A percentile compares a stretch with the other conserved stretches of the same genome.
phyloP scores from a whole-genome alignment of 2,113 vertebrate genomes.

The Craseonycteris thonglongyai region DNA sequence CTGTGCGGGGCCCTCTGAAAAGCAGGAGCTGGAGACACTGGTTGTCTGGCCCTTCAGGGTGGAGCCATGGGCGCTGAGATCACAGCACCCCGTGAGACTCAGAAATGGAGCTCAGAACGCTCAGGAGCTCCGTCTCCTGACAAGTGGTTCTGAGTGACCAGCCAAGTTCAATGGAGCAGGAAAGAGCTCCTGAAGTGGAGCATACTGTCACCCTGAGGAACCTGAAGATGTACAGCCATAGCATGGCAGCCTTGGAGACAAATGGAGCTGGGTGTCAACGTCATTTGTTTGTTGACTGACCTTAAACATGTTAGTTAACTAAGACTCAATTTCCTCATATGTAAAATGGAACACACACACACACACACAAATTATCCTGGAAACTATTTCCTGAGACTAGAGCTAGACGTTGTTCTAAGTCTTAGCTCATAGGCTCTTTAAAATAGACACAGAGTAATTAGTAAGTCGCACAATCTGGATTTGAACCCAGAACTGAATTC shows the following conservation, averaged over 20 bases:
- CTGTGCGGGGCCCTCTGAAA: background rate
- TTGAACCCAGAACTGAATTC: background rate
- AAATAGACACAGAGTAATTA: too few relatives aligned
- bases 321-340: background rate
- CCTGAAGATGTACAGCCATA: too few relatives aligned
- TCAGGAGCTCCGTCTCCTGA: background rate
- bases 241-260: background rate
- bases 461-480: background rate
- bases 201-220: background rate
- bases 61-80: background rate
- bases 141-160: background rate
- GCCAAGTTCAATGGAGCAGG: background rate
- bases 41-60: background rate
- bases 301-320: background rate
- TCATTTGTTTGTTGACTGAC: background rate
- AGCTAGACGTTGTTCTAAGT: background rate
- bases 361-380: background rate
- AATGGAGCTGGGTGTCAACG: background rate
- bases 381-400: background rate
- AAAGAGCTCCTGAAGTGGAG: background rate
- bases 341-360: background rate
- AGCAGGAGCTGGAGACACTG: background rate
- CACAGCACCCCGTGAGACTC: background rate
- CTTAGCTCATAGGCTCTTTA: background rate
- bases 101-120: background rate